Conservation (phyloP, 1,140 invertebrate species). For the Pogonus chalceus region DNA sequence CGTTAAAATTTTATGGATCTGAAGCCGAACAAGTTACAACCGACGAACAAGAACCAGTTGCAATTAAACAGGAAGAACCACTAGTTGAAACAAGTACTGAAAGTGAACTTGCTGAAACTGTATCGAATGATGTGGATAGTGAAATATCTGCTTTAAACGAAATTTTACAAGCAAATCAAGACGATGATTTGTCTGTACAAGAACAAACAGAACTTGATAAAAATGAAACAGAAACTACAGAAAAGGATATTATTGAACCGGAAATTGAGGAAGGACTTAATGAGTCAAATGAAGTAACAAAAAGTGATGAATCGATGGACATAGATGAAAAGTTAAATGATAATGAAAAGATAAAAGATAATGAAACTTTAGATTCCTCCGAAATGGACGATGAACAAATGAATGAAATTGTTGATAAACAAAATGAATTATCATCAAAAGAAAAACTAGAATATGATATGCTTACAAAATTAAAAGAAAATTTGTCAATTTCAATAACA, state of each 20-base stretch:
- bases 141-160: conserved; percentile 7
- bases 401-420: background rate
- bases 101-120: background rate
- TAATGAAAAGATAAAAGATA: background rate
- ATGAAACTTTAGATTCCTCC: background rate
- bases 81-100: conserved; percentile 6
- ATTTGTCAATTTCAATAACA: conserved; percentile 35
- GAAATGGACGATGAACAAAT: background rate
- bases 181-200: background rate
- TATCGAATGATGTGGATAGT: background rate
- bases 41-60: conserved; percentile 4
- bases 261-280: too few relatives aligned
- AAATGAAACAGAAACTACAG: too few relatives aligned
- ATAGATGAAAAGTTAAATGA: background rate
- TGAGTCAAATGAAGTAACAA: background rate
- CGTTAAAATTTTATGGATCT: conserved; percentile 1
- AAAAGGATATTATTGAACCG: too few relatives aligned
- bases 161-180: background rate
- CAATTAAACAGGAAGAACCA: conserved; percentile 10
- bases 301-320: background rate
- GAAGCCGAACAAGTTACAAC: background rate
- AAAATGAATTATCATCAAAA: conserved; percentile 12
- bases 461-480: conserved; percentile 31
- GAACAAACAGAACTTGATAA: background rate
- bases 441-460: background rate